Percentiles rank a stretch among this genome's conserved stretches.
phyloP scores from a whole-genome alignment of 2,797 vertebrate genomes.

The Octomys mimax region DNA sequence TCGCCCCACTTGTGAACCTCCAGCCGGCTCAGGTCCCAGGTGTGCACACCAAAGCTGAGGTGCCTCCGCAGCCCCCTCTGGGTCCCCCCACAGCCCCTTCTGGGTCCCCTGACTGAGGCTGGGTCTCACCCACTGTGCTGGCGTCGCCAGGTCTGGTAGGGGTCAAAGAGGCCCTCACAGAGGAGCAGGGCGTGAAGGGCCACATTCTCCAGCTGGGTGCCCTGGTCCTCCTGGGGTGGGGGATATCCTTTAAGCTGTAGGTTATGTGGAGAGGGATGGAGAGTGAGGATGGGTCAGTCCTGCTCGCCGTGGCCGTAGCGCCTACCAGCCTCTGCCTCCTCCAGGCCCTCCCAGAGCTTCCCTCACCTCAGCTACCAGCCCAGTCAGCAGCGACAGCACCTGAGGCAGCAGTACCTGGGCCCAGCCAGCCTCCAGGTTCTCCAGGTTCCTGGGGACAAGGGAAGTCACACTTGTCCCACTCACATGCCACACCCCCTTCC shows the following conservation, averaged over 20 bases:
- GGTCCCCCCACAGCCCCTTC: not conserved
- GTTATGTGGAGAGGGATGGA: not conserved
- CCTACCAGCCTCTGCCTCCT: not conserved
- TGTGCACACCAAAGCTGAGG: not conserved
- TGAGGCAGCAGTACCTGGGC: conserved; percentile 93
- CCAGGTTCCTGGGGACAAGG: conserved; percentile 92
- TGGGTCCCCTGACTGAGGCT: not conserved
- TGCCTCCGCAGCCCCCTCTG: not conserved
- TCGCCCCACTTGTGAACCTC: not conserved
- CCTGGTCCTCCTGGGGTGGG: conserved; percentile 62
- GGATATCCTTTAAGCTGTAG: conserved; percentile 90
- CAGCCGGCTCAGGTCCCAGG: not conserved
- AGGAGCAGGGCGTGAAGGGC: conserved; percentile 94
- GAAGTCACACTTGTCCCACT: not conserved
- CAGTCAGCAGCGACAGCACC: conserved; percentile 92
- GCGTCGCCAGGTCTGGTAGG: conserved; percentile 97
- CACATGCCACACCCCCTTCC: not conserved
- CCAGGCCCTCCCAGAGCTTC: not conserved
- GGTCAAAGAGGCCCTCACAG: conserved; percentile 96
- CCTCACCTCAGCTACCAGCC: conserved; percentile 92
- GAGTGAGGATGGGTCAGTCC: not conserved
- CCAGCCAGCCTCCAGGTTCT: conserved; percentile 94
- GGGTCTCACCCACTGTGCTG: conserved; percentile 94
- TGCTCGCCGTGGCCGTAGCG: not conserved
- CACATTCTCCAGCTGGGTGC: conserved; percentile 88